These are phyloP conservation scores for Steinernema hermaphroditum DNA, from an alignment of 2,888 invertebrate species.

Conservation along the genomic window DNA sequence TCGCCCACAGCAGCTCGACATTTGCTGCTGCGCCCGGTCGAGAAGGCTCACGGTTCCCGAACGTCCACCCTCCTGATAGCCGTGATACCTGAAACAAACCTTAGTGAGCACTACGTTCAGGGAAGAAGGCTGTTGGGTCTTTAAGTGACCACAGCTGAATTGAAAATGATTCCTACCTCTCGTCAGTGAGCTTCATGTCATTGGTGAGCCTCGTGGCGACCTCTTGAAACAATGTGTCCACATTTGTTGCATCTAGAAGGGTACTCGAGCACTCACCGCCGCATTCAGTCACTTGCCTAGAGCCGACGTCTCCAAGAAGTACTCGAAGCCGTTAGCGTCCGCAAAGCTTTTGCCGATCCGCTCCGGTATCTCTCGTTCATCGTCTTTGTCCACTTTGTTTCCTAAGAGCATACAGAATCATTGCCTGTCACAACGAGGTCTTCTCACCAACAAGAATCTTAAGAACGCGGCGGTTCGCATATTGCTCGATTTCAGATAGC, in stretches of 20 bases:
- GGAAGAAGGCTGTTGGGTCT: neutral
- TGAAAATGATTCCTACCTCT: constrained; percentile 49
- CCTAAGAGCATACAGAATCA: constrained; percentile 71
- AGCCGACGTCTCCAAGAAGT: constrained; percentile 95
- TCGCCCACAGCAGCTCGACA: constrained; percentile 51
- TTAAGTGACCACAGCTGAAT: neutral
- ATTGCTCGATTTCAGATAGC: constrained; percentile 94
- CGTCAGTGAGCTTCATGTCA: constrained; percentile 66
- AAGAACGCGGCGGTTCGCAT: constrained; percentile 90
- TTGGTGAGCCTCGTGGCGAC: constrained; percentile 74
- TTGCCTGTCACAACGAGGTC: neutral
- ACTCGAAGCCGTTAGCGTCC: constrained; percentile 84
- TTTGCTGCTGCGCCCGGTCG: constrained; percentile 53
- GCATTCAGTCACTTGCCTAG: constrained; percentile 69
- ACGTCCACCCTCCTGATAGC: constrained; percentile 28
- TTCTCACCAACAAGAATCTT: constrained; percentile 86
- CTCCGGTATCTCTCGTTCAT: constrained; percentile 85
- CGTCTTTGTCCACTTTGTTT: constrained; percentile 94
- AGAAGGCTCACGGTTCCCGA: constrained; percentile 46
- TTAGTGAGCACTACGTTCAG: neutral
- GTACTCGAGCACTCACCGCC: too few relatives aligned
- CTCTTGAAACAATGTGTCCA: constrained; percentile 92
- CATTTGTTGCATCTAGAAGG: constrained; percentile 83
- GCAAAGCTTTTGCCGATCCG: constrained; percentile 93
- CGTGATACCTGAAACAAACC: constrained; percentile 30